A percentile compares a stretch with the other conserved stretches of the same genome.
phyloP scores from a whole-genome alignment of 2,113 vertebrate genomes.

The Podocnemis expansa region DNA sequence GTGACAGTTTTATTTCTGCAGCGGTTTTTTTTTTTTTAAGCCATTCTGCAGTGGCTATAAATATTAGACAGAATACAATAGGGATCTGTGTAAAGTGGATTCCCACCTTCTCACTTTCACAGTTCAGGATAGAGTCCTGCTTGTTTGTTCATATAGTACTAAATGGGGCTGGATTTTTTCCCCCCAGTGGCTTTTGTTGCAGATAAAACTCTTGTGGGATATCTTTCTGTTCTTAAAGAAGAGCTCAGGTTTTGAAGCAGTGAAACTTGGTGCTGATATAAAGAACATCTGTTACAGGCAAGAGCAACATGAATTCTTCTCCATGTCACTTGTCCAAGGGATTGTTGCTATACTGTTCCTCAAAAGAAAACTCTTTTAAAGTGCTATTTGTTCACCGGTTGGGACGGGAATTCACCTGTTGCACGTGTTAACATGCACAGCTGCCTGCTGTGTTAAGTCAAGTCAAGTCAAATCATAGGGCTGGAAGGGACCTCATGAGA shows the following conservation, averaged over 20 bases:
- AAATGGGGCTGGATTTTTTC: neutral
- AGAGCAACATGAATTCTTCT: fast-evolving
- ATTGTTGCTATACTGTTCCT: fast-evolving
- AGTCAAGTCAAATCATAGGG: too few species aligned
- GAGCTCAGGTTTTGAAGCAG: neutral
- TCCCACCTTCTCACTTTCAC: conserved; percentile 18
- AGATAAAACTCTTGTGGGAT: neutral
- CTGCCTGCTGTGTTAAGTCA: neutral
- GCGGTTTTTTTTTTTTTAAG: too few species aligned
- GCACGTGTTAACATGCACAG: neutral
- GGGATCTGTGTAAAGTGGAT: conserved; percentile 57
- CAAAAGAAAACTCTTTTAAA: neutral
- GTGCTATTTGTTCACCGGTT: too few species aligned
- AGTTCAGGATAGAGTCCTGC: conserved; percentile 19
- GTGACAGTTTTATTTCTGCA: conserved; percentile 70
- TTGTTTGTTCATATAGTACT: neutral
- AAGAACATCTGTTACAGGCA: fast-evolving
- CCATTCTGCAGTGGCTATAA: conserved; percentile 56
- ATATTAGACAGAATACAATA: conserved; percentile 47
- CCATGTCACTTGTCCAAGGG: fast-evolving
- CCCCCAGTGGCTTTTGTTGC: conserved; percentile 11
- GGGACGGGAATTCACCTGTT: neutral
- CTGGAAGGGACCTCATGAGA: too few species aligned
- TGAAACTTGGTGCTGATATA: neutral
- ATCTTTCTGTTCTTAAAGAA: neutral